Conservation (phyloP, 53 echinoderm and acorn worm species). For the Echinarachnius parma region DNA sequence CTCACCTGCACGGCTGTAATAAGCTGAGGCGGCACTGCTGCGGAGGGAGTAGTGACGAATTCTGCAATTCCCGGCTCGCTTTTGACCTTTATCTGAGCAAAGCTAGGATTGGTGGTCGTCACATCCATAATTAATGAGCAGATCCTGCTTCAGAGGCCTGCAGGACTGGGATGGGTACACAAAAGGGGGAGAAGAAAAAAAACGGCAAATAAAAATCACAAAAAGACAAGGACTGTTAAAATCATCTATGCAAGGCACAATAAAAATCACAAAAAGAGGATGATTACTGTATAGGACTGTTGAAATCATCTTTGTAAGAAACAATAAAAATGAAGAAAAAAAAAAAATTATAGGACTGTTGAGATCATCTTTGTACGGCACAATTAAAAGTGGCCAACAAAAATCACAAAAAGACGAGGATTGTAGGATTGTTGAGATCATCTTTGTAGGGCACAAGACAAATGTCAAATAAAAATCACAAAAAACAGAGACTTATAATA, state of each 20-base stretch:
- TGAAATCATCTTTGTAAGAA: neutral
- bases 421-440: no score
- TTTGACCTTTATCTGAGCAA: constrained; percentile 52
- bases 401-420: no score
- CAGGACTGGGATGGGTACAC: constrained; percentile 35
- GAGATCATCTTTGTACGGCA: no score
- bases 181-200: neutral
- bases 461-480: no score
- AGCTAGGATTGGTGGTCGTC: constrained; percentile 46
- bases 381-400: no score
- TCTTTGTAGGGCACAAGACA: no score
- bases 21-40: constrained; percentile 32
- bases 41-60: constrained; percentile 43
- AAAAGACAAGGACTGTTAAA: neutral
- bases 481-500: no score
- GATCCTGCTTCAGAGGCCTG: constrained; percentile 27
- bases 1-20: constrained; percentile 45
- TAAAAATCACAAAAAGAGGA: neutral
- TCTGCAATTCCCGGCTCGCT: constrained; percentile 41
- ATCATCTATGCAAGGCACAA: neutral
- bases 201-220: neutral
- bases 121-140: constrained; percentile 53
- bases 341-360: neutral
- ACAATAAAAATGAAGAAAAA: neutral
- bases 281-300: neutral